Evolutionary conservation across 2,797 vertebrate species (phyloP).

Genomic region (Myiotriccus ornatus): DNA sequence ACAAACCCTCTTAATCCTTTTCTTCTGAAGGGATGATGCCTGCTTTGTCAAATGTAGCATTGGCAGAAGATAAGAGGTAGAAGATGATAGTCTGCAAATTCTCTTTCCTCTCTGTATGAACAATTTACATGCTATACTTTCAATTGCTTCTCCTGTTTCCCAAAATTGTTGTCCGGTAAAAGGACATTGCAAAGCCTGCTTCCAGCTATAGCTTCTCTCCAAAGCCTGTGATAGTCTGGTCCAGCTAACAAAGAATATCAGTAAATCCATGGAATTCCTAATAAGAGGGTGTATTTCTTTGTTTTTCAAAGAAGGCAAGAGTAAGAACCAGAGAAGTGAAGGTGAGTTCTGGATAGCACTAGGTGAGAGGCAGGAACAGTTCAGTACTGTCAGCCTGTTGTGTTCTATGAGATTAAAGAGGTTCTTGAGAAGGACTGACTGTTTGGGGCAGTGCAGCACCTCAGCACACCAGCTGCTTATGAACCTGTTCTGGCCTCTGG

Average conservation of each 20-base stretch:
- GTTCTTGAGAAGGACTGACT: neutral
- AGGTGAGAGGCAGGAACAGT: neutral
- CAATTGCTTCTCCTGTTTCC: neutral
- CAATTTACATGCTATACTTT: neutral
- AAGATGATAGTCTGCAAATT: neutral
- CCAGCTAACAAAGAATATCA: neutral
- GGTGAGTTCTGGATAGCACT: neutral
- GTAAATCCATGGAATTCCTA: neutral
- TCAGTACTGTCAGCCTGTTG: neutral
- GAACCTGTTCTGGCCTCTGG: neutral
- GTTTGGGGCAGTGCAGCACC: neutral
- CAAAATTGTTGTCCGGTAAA: neutral
- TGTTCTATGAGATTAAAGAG: neutral
- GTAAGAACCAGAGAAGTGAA: neutral
- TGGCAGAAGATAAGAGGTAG: neutral
- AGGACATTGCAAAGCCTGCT: neutral
- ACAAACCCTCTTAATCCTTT: neutral
- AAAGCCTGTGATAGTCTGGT: neutral
- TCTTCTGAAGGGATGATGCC: neutral
- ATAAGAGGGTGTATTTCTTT: neutral
- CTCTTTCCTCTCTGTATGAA: neutral
- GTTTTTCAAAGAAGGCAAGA: neutral
- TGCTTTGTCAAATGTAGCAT: neutral
- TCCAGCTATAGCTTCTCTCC: neutral
- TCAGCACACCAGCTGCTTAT: neutral